phyloP scores from a whole-genome alignment of 2,113 vertebrate genomes.

The Cryptoleucopteryx plumbea region DNA sequence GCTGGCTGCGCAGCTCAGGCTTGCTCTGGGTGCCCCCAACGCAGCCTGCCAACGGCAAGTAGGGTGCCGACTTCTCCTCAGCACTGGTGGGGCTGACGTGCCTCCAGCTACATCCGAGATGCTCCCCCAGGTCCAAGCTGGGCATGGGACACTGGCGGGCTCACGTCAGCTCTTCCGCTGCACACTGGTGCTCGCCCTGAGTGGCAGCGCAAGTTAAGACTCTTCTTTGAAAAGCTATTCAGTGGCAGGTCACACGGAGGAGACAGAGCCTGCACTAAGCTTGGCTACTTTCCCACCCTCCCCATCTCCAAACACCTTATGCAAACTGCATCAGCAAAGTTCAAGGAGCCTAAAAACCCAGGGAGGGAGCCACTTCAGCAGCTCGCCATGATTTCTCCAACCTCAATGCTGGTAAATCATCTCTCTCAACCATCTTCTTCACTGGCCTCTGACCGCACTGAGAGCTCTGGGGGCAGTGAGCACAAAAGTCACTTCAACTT shows the following conservation, averaged over 20 bases:
- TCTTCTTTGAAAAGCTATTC: neutral
- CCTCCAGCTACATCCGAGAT: neutral
- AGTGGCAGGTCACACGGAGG: neutral
- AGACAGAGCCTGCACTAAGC: neutral
- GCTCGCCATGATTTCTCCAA: accelerated
- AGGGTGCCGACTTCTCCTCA: neutral
- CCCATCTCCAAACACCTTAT: accelerated
- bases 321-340: neutral
- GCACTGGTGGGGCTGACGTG: accelerated
- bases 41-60: neutral
- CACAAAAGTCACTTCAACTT: neutral
- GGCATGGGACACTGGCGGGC: neutral
- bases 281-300: neutral
- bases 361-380: neutral
- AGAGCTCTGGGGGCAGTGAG: neutral
- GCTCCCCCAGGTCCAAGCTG: neutral
- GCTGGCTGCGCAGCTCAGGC: neutral
- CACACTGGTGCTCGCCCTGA: neutral
- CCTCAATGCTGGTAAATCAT: neutral
- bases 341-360: neutral
- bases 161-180: neutral
- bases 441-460: neutral
- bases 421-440: neutral
- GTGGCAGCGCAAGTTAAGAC: neutral
- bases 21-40: neutral